Conservation (phyloP, 2,797 vertebrate genomes). For the Poeciliopsis presidionis region DNA sequence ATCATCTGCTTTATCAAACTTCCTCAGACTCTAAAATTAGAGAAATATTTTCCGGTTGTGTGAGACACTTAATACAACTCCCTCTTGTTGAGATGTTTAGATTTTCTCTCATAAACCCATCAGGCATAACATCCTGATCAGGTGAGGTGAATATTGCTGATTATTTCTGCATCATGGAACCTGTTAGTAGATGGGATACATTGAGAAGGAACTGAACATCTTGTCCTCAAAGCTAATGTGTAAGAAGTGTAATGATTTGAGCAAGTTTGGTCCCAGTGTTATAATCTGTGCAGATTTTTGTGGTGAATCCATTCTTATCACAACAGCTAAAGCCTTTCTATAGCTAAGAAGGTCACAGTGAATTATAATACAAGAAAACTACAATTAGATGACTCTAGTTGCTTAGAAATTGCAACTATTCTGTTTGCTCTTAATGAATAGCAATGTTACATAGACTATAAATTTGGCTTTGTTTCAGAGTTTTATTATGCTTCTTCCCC, state of each 20-base stretch:
- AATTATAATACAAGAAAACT: not conserved
- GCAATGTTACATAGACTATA: not conserved
- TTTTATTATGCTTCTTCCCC: conserved; percentile 6
- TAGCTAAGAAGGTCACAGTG: not conserved
- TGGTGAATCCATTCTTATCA: not conserved
- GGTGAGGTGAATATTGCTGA: not conserved
- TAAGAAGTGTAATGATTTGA: not conserved
- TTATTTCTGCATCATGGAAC: not conserved
- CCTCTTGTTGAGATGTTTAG: not conserved
- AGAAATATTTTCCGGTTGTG: not conserved
- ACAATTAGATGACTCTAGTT: not conserved
- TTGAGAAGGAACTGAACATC: not conserved
- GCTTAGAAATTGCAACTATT: not conserved
- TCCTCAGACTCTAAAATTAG: not conserved
- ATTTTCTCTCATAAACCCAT: not conserved
- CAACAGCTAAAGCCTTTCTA: not conserved
- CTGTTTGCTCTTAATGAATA: not conserved
- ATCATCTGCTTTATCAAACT: not conserved
- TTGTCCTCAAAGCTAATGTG: not conserved
- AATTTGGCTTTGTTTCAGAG: not conserved
- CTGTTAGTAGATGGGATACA: not conserved
- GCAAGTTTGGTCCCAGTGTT: not conserved
- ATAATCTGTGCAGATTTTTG: not conserved
- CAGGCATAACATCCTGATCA: not conserved
- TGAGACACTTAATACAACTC: not conserved